A percentile compares a stretch with the other conserved stretches of the same genome.
phyloP scores from a whole-genome alignment of 2,113 vertebrate species.

The Petroica traversi region DNA sequence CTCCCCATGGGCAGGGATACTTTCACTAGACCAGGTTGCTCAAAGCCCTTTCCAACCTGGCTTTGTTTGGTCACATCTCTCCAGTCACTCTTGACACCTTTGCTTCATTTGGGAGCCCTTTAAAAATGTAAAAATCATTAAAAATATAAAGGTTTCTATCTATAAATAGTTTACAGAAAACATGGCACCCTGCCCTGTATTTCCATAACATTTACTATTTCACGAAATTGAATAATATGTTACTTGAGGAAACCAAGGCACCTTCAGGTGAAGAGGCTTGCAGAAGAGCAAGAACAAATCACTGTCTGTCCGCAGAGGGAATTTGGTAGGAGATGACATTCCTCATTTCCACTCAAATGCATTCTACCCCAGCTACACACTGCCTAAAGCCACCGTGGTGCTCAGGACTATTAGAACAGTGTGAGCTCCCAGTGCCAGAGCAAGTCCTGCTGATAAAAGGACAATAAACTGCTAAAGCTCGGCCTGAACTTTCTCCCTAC shows the following conservation, averaged over 20 bases:
- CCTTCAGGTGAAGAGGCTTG: background rate
- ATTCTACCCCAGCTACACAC: rapidly evolving
- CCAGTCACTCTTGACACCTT: background rate
- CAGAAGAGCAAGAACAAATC: background rate
- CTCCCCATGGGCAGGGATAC: background rate
- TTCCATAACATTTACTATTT: background rate
- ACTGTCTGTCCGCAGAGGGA: rapidly evolving
- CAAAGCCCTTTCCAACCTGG: background rate
- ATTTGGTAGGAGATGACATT: background rate
- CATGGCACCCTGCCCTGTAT: rapidly evolving
- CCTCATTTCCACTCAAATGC: background rate
- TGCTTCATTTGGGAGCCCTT: background rate
- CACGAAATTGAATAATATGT: background rate
- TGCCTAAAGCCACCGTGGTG: rapidly evolving
- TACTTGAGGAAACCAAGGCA: background rate
- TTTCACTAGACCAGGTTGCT: too few species aligned
- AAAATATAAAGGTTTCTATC: background rate
- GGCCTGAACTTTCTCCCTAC: background rate
- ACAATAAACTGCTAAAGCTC: background rate
- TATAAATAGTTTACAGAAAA: background rate
- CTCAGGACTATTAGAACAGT: rapidly evolving
- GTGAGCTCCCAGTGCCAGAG: rapidly evolving
- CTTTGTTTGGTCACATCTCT: background rate
- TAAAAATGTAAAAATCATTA: background rate
- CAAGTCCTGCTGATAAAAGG: background rate